Base-by-base conservation (phyloP, 1,140 invertebrate genomes). In the Polyergus mexicanus region DNA sequence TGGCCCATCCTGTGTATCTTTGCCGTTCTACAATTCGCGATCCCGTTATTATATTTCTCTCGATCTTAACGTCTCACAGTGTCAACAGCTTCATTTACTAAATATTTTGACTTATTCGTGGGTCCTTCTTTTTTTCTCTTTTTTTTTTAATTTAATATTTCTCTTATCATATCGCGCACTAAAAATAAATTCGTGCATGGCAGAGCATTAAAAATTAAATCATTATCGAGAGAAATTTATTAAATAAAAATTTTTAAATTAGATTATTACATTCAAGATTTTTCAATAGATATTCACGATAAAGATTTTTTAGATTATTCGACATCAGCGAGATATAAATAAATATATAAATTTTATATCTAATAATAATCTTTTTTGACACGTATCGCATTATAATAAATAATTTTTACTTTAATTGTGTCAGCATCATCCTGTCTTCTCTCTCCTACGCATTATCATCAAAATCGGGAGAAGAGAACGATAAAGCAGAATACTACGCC, bases 41-140 rank as follows among this genome's bases (percentile, higher is more conserved):
- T 90, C 76, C 89, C 89, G 89, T 90, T 90, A 90, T 90, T 90
- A 90, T 58, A 60, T 63, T 85, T 88, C 62, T 78, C 71, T 81
- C 66, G 41, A 80, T 77, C 83, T 62, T 86, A 90, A 88, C 78
- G 72, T 60, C 83, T 62, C 56, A 41, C 56, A 16, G 6, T 63
- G 32, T 32, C 56, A 38, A 72, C 35, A 74, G 41, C 54, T 47
- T 81, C 44, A 85, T 85, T 80, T 65, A 54, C 19, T 38, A 28
- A 76, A 51, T 63, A 28, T 84, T 76, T 66, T 60, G 72, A 51
- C 2, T 44, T 32, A 32, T 63, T 11, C 7, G 47, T 51, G 47
- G n/a, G 11, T 54, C 10, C 22, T 38, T n/a, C 19, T n/a, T n/a
- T 51, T 44, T 68, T 11, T 65, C 19, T 47, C n/a, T 8, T 38